Evolutionary conservation across 2,113 vertebrate species (phyloP), one percentile per base, ranked within the genome.

Genomic region (Crotophaga sulcirostris): DNA sequence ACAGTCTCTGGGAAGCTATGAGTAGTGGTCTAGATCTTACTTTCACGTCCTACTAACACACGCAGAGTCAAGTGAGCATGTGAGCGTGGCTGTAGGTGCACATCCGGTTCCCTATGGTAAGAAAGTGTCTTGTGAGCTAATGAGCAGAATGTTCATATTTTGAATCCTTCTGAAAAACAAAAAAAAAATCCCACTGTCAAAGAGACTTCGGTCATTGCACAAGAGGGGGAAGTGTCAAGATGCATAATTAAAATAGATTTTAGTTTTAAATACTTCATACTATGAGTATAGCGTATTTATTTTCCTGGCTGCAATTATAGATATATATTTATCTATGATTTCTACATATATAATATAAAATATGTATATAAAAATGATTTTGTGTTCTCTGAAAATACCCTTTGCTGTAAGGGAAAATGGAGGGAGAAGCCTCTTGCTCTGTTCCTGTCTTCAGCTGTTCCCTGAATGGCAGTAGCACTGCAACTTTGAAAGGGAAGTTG

Each of bases 31-130:
- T n/a, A 19, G 33, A 38, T 59, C 56, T 84, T 63, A 7, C 33
- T 79, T 79, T 62, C 21, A 45, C 70, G 38, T 66, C n/a, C 36
- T n/a, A 7, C n/a, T 20, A 51, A 31, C 28, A 63, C 3, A 6
- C 7, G n/a, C 6, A 7, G 8, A 49, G 45, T 49, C 16, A 36
- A 58, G 49, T 1, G 4, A 66, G 55, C 0, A 3, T 5, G 16
- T 40, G 36, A 81, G 17, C 1, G 0, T 51, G 84, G 42, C 44
- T 82, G 33, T 36, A 59, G 76, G 21, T 56, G 40, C n/a, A n/a
- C 13, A 25, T 84, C 66, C 33, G 3, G 0, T 47, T 74, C 18
- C 54, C 13, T 47, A 3, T 1, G 7, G 55, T 40, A 52, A 34
- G n/a, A 36, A n/a, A 24, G 6, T 56, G 33, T 29, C 45, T 64